Evolutionary conservation across 1,140 invertebrate genomes (phyloP), one percentile per base, ranked within the genome.

Genomic region (Campoletis sonorensis): DNA sequence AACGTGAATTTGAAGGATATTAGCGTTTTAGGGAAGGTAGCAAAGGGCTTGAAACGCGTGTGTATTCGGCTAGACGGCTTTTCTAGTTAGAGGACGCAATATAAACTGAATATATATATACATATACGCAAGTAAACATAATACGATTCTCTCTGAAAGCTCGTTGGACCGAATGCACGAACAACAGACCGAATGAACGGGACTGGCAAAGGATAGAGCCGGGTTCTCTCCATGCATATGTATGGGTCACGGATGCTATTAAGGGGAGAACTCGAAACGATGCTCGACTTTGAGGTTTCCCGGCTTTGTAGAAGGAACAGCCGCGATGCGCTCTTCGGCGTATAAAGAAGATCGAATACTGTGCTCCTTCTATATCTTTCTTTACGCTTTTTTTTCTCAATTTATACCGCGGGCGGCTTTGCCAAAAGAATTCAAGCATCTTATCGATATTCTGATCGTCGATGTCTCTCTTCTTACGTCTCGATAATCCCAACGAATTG

Each of bases 221-320:
- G 27, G 23, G 33, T 33, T 30, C 26, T 16, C 27, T 64, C n/a
- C 58, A 67, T 67, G 33, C 76, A 78, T 78, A 67, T 67, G 58
- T 78, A 78, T 78, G 76, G 58, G 10, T 64, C 67, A 70, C 76
- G 58, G 76, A 78, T 78, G 76, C 61, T 78, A 78, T 78, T 78
- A 78, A 54, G 76, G 76, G 30, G 27, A 70, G 76, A 64, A 21
- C 21, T 49, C 23, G 73, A 77, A 77, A 45, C 76, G 76, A 78
- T 27, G 58, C 33, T 67, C 76, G 61, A 67, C 76, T 78, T 78
- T 78, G 76, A 78, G 76, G 76, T 78, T 26, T 64, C 76, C 54
- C 76, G 76, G 51, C 76, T 78, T 78, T 78, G 76, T 78, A 33
- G 37, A 18, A 45, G 61, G 33, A 78, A 67, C 21, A 78, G 58